These are phyloP conservation scores for Argyresthia goedartella DNA, from an alignment of 2,888 invertebrate species.

Conservation along the genomic window DNA sequence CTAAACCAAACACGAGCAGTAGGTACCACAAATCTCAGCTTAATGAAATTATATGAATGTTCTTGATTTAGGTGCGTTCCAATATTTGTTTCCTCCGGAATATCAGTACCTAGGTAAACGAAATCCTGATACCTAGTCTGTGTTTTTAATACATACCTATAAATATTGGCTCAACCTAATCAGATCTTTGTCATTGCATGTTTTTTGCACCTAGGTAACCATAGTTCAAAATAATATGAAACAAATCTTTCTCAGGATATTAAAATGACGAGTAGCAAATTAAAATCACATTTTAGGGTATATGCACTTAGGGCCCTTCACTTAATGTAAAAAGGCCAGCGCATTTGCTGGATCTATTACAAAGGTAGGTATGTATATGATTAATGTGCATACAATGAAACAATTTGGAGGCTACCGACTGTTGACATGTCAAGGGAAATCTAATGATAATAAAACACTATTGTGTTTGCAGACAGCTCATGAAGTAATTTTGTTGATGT, in stretches of 20 bases:
- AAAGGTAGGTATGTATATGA: background rate
- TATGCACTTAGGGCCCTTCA: background rate
- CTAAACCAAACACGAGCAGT: background rate
- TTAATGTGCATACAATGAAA: background rate
- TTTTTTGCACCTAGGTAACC: too few species aligned
- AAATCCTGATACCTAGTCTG: too few species aligned
- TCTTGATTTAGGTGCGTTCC: too few species aligned
- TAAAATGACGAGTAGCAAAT: too few species aligned
- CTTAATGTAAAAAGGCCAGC: background rate
- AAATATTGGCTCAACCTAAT: too few species aligned
- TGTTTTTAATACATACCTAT: too few species aligned
- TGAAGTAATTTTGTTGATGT: background rate
- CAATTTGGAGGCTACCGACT: background rate
- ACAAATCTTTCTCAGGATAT: too few species aligned
- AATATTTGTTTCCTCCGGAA: too few species aligned
- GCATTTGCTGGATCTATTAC: background rate
- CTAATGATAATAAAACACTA: background rate
- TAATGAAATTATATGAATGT: background rate
- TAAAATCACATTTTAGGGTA: too few species aligned
- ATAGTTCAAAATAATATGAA: too few species aligned
- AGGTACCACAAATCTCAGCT: background rate
- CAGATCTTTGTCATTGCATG: too few species aligned
- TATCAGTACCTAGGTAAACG: too few species aligned
- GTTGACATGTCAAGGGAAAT: conserved; percentile 8
- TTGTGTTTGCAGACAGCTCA: background rate